Conservation (phyloP, 2,797 vertebrate species). For the Momotus momota region DNA sequence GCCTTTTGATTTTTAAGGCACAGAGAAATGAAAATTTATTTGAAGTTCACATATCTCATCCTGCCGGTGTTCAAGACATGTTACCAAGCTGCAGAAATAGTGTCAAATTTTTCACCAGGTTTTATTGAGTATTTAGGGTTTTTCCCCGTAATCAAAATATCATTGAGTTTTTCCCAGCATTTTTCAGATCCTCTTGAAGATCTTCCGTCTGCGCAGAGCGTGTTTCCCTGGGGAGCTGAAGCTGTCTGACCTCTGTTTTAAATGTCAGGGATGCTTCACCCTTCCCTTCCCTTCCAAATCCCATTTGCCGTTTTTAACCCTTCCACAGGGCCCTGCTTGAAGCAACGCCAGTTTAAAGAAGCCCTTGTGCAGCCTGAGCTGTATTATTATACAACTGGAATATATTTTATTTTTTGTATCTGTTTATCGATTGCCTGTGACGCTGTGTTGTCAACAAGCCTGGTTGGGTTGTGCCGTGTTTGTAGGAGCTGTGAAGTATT, state of each 20-base stretch:
- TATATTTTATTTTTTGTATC: neutral
- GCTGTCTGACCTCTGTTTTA: slow-evolving; percentile 45
- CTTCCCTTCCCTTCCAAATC: neutral
- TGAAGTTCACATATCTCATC: accelerated
- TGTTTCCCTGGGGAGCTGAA: neutral
- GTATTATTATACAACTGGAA: accelerated
- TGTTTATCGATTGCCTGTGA: neutral
- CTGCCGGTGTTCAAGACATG: neutral
- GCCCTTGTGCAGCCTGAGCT: neutral
- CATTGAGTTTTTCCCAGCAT: accelerated
- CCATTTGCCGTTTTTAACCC: neutral
- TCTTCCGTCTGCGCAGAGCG: accelerated
- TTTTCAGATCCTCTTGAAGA: neutral
- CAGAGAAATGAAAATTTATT: neutral
- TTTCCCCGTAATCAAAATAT: neutral
- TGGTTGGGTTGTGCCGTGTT: neutral
- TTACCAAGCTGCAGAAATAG: neutral
- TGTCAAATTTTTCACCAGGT: accelerated
- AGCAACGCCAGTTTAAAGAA: accelerated
- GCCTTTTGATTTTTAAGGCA: neutral
- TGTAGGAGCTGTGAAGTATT: neutral
- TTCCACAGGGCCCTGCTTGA: neutral
- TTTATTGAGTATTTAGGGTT: neutral
- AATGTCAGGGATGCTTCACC: slow-evolving; percentile 55
- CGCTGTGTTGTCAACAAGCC: neutral